Conservation (phyloP, 2,113 vertebrate species). For the Boleophthalmus pectinirostris region DNA sequence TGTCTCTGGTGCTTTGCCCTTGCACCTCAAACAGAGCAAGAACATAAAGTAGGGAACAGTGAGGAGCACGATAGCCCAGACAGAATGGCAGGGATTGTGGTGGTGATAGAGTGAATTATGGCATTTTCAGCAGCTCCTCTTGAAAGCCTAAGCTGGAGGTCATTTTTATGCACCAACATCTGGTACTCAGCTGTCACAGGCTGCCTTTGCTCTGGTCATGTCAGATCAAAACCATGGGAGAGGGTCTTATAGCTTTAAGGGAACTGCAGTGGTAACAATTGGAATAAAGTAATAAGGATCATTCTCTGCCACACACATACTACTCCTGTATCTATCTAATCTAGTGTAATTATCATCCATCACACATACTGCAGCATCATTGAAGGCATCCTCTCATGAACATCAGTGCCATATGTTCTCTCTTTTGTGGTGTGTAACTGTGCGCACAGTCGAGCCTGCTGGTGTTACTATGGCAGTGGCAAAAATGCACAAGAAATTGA, state of each 20-base stretch:
- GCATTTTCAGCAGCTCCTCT: slow-evolving; percentile 29
- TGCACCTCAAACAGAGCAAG: slow-evolving; percentile 60
- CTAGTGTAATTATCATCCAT: not conserved
- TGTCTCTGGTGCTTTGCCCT: slow-evolving; percentile 49
- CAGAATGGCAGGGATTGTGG: slow-evolving; percentile 16
- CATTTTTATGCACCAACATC: slow-evolving; percentile 40
- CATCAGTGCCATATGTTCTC: slow-evolving; percentile 4
- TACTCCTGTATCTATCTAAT: not conserved
- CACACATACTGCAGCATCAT: slow-evolving; percentile 5
- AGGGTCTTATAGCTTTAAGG: slow-evolving; percentile 44
- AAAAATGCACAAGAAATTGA: slow-evolving; percentile 75
- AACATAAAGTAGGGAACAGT: slow-evolving; percentile 55
- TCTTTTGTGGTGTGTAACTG: slow-evolving; percentile 18
- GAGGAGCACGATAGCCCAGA: slow-evolving; percentile 40
- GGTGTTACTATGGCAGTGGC: slow-evolving; percentile 74
- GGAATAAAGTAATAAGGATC: slow-evolving; percentile 31
- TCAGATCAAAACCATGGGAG: slow-evolving; percentile 43
- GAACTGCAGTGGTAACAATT: slow-evolving; percentile 47
- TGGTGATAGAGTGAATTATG: slow-evolving; percentile 50
- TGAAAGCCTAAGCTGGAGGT: slow-evolving; percentile 37
- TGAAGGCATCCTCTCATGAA: slow-evolving; percentile 3
- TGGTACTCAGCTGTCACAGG: slow-evolving; percentile 25
- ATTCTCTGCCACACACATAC: not conserved
- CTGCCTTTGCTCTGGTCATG: slow-evolving; percentile 8
- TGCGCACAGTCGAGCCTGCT: slow-evolving; percentile 32